These are phyloP conservation scores for Cyprinodon variegatus DNA, from an alignment of 2,113 vertebrate species.

Conservation along the genomic window DNA sequence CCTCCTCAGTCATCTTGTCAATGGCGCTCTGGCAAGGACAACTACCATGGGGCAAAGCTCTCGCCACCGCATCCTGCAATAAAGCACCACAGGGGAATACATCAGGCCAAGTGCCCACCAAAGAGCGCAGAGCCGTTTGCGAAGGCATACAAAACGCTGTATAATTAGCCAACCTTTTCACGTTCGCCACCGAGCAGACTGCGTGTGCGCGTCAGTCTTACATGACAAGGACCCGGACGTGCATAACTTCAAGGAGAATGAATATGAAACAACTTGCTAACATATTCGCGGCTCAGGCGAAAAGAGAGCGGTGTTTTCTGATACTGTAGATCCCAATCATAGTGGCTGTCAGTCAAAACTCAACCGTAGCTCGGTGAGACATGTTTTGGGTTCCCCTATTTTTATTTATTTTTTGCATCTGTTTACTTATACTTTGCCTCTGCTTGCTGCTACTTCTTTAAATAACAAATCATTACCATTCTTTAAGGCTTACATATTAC, in stretches of 20 bases:
- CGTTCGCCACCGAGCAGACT: slow-evolving; percentile 45
- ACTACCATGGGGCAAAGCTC: slow-evolving; percentile 68
- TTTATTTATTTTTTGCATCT: slow-evolving; percentile 10
- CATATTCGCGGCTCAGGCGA: slow-evolving; percentile 70
- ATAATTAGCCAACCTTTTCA: slow-evolving; percentile 74
- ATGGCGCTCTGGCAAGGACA: slow-evolving; percentile 82
- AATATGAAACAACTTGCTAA: slow-evolving; percentile 79
- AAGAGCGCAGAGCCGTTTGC: slow-evolving; percentile 55
- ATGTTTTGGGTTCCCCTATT: slow-evolving; percentile 49
- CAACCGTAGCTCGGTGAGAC: slow-evolving; percentile 55
- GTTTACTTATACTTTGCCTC: slow-evolving; percentile 50
- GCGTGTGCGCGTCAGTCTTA: slow-evolving; percentile 63
- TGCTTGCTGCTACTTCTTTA: slow-evolving; percentile 49
- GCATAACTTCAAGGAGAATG: slow-evolving; percentile 78
- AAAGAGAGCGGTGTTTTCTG: slow-evolving; percentile 65
- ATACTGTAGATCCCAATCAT: slow-evolving; percentile 78
- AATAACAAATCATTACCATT: slow-evolving; percentile 68
- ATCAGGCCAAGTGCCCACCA: slow-evolving; percentile 73
- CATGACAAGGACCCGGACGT: slow-evolving; percentile 64
- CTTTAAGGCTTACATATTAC: slow-evolving; percentile 70
- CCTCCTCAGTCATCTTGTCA: slow-evolving; percentile 81
- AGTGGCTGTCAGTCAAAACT: slow-evolving; percentile 75
- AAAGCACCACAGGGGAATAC: slow-evolving; percentile 70
- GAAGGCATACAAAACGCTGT: slow-evolving; percentile 71
- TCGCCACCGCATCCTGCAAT: slow-evolving; percentile 73